Base-by-base conservation (phyloP, 2,797 vertebrate species). In the Acanthiza pusilla region DNA sequence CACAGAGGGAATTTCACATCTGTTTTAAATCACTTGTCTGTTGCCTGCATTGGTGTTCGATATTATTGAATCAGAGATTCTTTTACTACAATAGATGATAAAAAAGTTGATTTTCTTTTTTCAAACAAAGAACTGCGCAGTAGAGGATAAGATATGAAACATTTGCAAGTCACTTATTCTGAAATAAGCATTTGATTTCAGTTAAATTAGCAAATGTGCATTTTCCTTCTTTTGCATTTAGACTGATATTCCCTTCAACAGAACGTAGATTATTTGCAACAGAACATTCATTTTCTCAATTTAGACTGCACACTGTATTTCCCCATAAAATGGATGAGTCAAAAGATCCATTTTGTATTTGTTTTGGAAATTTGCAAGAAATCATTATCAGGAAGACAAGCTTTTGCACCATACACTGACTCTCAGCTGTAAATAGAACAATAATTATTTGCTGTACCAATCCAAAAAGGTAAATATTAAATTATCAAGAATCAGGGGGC, bases 21-120 rank as follows among this genome's bases (percentile, higher is more conserved):
- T 97, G 97, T 81, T 96, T 96, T 85, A 91, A 78, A 96, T 94
- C 94, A 93, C 84, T 95, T 78, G 78, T 85, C 95, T 93, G 92
- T 71, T 88, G 78, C 79, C 88, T 86, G 93, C 80, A 79, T 66
- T 14, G 76, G 80, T 88, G 71, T 79, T 76, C 6, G 2, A 47
- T 66, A 54, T 77, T 20, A 62, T 7, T 81, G 67, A 75, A 77
- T 45, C 61, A 80, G 73, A 95, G 78, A 73, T 87, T 81, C 63
- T 85, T 85, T 43, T 65, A 78, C 72, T 76, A 88, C 67, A 88
- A 61, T 26, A 73, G 58, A 85, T 36, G 45, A 91, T 3, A 32
- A 40, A 72, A 65, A 74, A 36, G 53, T 43, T 68, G 13, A 12
- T 78, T 83, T 66, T 82, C 68, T 75, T 79, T 81, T 68, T 54